These are phyloP conservation scores for Paramisgurnus dabryanus DNA, from an alignment of 2,113 vertebrate species.

Conservation along the genomic window DNA sequence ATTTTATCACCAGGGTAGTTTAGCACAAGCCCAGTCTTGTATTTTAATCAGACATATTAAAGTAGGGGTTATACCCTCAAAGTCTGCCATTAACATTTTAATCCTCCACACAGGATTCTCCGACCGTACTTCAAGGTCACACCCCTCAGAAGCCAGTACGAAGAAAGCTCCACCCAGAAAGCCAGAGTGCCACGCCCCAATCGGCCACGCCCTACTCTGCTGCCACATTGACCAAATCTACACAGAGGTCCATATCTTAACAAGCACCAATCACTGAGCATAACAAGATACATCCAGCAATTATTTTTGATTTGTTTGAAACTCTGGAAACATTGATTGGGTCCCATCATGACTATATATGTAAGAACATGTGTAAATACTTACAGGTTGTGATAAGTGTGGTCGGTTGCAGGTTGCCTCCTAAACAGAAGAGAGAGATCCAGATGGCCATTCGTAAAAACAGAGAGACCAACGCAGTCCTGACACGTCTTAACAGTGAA, in stretches of 20 bases:
- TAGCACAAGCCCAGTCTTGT: too few species aligned
- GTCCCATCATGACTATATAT: background rate
- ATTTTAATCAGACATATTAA: too few species aligned
- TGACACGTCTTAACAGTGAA: constrained; percentile 93
- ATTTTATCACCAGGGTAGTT: too few species aligned
- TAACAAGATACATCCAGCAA: background rate
- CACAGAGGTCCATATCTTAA: constrained; percentile 77
- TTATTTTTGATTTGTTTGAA: background rate
- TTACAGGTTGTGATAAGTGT: background rate
- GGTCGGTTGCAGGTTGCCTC: constrained; percentile 77
- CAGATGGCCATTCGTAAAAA: constrained; percentile 94
- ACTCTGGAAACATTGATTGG: background rate
- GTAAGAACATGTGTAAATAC: background rate
- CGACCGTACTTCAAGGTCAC: constrained; percentile 69
- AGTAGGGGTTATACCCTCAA: background rate
- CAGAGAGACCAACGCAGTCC: constrained; percentile 91
- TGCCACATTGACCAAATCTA: constrained; percentile 69
- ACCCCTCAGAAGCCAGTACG: constrained; percentile 88
- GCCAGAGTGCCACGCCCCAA: constrained; percentile 65
- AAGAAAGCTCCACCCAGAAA: constrained; percentile 84
- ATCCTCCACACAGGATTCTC: constrained; percentile 72
- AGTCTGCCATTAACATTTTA: background rate
- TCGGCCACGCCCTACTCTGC: constrained; percentile 61
- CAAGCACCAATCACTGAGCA: background rate
- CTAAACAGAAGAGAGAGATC: constrained; percentile 91